Base-by-base conservation (phyloP, 2,888 invertebrate genomes). In the Morinoia aosen region DNA sequence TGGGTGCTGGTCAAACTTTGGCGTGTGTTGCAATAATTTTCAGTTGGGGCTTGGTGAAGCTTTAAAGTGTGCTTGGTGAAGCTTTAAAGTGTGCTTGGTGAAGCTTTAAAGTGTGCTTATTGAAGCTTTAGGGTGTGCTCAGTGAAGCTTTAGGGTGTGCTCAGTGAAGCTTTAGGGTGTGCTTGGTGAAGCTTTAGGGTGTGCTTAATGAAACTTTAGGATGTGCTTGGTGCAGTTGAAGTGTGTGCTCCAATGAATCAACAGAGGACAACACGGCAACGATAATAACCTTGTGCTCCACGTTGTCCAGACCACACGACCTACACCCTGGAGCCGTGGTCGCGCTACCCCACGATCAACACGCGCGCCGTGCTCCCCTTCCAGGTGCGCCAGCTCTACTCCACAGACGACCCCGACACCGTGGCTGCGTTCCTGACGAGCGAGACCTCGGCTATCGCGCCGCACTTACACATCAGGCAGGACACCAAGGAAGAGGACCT, bases 291-390 rank as follows among this genome's bases (percentile, higher is more conserved):
- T 48, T 33, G 76, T 19, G 76, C 61, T 61, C 76, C 76, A 76
- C 25, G 11, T 90, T 19, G 90, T 90, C 40, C 95, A 96, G 96
- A 96, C 94, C 96, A 96, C 90, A 91, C 91, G 11, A 95, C 96
- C 8, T 96, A 96, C 95, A 96, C 95, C 40, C 93, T 96, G 93
- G 96, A 96, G 56, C 96, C 96, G 10, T 98, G 98, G 95, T 98
- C 98, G 8, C 98, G 99, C 97, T 98, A 99, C 97, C 98, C 98
- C 11, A 99, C 98, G 97, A 97, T 99, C 95, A 99, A 98, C 97
- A 98, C 98, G 57, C 98, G 98, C 61, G 98, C 98, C 40, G 98
- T 99, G 39, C 97, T 98, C 95, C 98, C 98, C 16, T 98, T 98
- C 97, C 98, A 99, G 97, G 98, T 97, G 61, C 97, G 97, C 97